Evolutionary conservation across 2,888 invertebrate species (phyloP), one percentile per base, ranked within the genome.

Genomic region (Eupithecia centaureata): DNA sequence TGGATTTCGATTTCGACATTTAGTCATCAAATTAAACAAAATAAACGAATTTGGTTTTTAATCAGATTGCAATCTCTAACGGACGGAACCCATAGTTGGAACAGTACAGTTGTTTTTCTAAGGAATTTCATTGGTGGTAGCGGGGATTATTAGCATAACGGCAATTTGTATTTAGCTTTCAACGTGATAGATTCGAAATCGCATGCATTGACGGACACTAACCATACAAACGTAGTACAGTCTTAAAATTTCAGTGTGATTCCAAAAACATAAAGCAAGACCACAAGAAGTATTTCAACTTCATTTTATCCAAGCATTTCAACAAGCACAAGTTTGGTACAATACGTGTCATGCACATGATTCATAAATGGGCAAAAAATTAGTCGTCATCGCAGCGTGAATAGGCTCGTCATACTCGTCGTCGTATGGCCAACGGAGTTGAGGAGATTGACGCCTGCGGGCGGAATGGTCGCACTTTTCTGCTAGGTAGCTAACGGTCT

Each of bases 331-430:
- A 56, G 56, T 56, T 15, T 28, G 54, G 59, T 32, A 60, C 52
- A 52, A 68, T 58, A 58, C 64, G 64, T 61, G 32, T 65, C 67
- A 60, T 58, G 42, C 47, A 15, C 66, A 63, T 70, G 69, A 72
- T 71, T 68, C 68, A 67, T 59, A 59, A 51, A 66, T 47, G 57
- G 57, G 62, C 63, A 35, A 67, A 68, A 69, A 67, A 67, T 67
- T 42, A 57, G 58, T 65, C 15, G 63, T 63, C 22, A 28, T 28
- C 35, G 25, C 12, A 27, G 4, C 54, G 52, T 30, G 27, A 52
- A 35, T 30, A 57, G 8, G 38, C 57, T 60, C 22, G 47, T 28
- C 12, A 51, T 35, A 38, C 57, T 60, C 22, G 47, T 28, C 12
- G 38, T 35, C 10, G 32, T 18, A 47, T 58, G 51, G 52, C 62